A percentile compares a stretch with the other conserved stretches of the same genome.
Conservation (phyloP, 2,113 vertebrate species). For the Rhodinocichla rosea region DNA sequence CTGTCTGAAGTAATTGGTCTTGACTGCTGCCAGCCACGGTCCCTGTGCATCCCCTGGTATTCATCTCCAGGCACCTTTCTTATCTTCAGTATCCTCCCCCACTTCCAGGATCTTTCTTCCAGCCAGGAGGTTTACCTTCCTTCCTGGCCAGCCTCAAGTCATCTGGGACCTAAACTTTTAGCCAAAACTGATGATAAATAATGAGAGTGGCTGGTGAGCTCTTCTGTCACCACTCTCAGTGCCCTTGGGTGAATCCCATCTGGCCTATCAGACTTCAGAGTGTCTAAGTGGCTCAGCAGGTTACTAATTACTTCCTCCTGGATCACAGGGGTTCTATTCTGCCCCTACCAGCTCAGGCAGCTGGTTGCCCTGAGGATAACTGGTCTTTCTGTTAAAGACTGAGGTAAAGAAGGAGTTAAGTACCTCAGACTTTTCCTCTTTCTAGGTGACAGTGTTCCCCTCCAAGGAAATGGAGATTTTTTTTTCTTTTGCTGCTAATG, state of each 20-base stretch:
- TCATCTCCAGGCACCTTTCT: background rate
- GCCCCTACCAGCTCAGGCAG: background rate
- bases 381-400: background rate
- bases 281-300: background rate
- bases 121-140: background rate
- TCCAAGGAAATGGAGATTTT: background rate
- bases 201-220: background rate
- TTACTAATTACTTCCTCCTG: background rate
- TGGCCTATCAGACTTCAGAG: background rate
- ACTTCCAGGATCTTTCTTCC: background rate
- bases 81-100: background rate
- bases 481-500: background rate
- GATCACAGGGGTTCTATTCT: background rate
- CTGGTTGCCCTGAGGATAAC: background rate
- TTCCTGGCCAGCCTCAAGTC: background rate
- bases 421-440: background rate
- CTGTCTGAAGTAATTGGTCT: background rate
- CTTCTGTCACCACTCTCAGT: background rate
- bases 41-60: background rate
- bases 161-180: background rate
- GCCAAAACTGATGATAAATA: background rate
- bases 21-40: rapidly evolving
- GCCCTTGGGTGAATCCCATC: background rate
- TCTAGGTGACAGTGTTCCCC: background rate
- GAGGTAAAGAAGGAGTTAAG: background rate